These are phyloP conservation scores for Petrophora chlorosata DNA, from an alignment of 2,888 invertebrate species.

Conservation along the genomic window DNA sequence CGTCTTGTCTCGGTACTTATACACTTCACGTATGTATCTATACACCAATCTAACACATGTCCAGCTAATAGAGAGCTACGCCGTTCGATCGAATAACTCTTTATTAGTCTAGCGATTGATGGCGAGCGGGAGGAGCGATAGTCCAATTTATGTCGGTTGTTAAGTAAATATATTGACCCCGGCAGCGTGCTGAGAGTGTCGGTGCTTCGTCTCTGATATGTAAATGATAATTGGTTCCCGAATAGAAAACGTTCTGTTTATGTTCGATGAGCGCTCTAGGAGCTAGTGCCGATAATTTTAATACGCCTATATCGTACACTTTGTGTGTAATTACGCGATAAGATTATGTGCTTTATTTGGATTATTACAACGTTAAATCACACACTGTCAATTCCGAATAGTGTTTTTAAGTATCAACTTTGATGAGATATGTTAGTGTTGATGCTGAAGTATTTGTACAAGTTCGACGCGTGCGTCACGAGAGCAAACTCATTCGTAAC, in stretches of 20 bases:
- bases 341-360: conserved; percentile 56
- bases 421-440: conserved; percentile 8
- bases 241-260: conserved; percentile 78
- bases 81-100: conserved; percentile 42
- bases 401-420: conserved; percentile 22
- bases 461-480: conserved; percentile 3
- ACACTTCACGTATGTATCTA: conserved; percentile 74
- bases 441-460: conserved; percentile 7
- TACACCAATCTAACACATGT: conserved; percentile 66
- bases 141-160: conserved; percentile 58
- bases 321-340: conserved; percentile 63
- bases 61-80: conserved; percentile 57
- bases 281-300: conserved; percentile 69
- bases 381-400: conserved; percentile 27
- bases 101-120: conserved; percentile 34
- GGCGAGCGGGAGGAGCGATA: conserved; percentile 46
- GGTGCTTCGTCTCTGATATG: conserved; percentile 80
- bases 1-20: conserved; percentile 80
- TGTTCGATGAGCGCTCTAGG: conserved; percentile 66
- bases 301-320: conserved; percentile 61
- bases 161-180: conserved; percentile 80
- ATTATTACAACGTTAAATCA: conserved; percentile 40
- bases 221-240: conserved; percentile 82
- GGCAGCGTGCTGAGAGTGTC: conserved; percentile 75
- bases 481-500: conserved; percentile 43